Conservation (phyloP, 2,888 invertebrate genomes). For the Abrostola triplasia region DNA sequence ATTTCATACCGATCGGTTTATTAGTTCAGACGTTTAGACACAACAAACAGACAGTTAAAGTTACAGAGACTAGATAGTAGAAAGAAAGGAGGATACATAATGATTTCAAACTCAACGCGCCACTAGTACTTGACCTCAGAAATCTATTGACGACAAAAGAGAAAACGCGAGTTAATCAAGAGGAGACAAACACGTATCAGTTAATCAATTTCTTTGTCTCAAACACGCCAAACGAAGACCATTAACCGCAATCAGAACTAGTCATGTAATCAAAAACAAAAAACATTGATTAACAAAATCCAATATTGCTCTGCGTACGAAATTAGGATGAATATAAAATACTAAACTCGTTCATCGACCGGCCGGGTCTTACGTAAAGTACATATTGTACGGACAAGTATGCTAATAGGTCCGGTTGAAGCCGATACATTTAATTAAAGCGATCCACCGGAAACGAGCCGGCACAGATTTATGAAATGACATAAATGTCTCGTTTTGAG, state of each 20-base stretch:
- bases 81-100: not conserved
- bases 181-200: slow-evolving; percentile 37
- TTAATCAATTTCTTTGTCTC: slow-evolving; percentile 49
- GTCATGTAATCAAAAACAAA: slow-evolving; percentile 46
- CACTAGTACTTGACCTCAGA: slow-evolving; percentile 6
- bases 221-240: slow-evolving; percentile 43
- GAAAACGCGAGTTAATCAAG: slow-evolving; percentile 34
- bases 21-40: no score
- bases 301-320: slow-evolving; percentile 66
- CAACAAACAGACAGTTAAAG: no score
- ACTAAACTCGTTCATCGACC: slow-evolving; percentile 64
- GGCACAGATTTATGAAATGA: slow-evolving; percentile 73
- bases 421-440: slow-evolving; percentile 61
- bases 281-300: slow-evolving; percentile 63
- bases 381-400: slow-evolving; percentile 60
- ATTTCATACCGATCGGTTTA: no score
- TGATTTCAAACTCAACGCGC: not conserved
- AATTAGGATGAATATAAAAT: slow-evolving; percentile 78
- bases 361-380: slow-evolving; percentile 64
- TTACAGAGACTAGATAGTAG: no score
- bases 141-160: slow-evolving; percentile 43
- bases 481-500: slow-evolving; percentile 69
- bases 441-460: slow-evolving; percentile 75
- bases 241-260: slow-evolving; percentile 52
- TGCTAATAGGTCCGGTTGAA: slow-evolving; percentile 47